Evolutionary conservation across 2,113 vertebrate species (phyloP).

Genomic region (Hippocampus abdominalis): DNA sequence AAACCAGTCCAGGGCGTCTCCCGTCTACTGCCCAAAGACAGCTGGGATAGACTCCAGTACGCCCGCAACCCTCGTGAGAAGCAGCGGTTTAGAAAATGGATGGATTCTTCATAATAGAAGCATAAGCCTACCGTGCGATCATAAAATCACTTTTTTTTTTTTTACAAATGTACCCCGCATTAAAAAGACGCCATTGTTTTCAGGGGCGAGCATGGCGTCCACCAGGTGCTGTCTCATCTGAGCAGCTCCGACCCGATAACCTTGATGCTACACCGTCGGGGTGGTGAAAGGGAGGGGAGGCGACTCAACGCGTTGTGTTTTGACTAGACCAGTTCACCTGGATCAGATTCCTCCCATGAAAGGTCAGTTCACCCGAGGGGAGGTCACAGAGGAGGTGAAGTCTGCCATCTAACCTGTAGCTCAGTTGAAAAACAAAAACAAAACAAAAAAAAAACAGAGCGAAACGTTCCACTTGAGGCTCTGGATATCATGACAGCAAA

Average conservation of each 20-base stretch:
- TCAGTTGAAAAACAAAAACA: not conserved
- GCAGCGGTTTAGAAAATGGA: too few relatives aligned
- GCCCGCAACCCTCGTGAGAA: too few relatives aligned
- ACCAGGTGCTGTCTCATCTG: conserved; percentile 39
- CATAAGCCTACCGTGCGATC: too few relatives aligned
- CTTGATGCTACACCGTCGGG: conserved; percentile 21
- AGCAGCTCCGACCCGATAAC: conserved; percentile 32
- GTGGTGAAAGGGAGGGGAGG: not conserved
- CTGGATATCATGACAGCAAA: not conserved
- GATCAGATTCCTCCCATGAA: conserved; percentile 27
- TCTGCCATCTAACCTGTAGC: conserved; percentile 11
- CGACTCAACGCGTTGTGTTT: conserved; percentile 14
- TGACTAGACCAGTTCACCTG: conserved; percentile 33
- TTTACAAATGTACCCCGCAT: not conserved
- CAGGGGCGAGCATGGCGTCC: conserved; percentile 4
- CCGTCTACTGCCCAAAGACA: too few relatives aligned
- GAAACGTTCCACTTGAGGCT: not conserved
- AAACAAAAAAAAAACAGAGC: not conserved
- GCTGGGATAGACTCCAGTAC: too few relatives aligned
- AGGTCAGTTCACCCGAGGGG: conserved; percentile 20
- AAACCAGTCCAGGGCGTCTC: too few relatives aligned
- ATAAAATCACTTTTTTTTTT: not conserved
- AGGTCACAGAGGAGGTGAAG: conserved; percentile 20
- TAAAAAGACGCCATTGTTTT: not conserved
- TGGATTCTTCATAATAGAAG: too few relatives aligned